These are phyloP conservation scores for Atractosteus spatula DNA, from an alignment of 2,113 vertebrate genomes.

Conservation along the genomic window DNA sequence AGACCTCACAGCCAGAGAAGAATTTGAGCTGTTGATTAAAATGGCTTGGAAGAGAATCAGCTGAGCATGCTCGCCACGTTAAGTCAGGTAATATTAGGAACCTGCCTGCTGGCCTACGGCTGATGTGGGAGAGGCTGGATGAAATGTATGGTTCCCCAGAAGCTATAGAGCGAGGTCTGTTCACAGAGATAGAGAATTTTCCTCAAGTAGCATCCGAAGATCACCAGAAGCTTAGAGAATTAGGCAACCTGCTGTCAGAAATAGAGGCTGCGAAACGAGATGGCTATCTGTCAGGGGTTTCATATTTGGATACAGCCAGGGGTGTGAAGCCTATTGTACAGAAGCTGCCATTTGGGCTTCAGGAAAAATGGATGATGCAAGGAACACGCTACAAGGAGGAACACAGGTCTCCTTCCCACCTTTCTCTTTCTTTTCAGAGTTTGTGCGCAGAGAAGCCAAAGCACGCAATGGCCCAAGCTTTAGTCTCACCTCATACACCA, in stretches of 20 bases:
- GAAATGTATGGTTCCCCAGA: constrained; percentile 17
- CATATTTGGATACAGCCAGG: not conserved
- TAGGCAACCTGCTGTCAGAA: constrained; percentile 15
- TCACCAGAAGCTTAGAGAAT: constrained; percentile 1
- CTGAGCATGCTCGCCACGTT: constrained; percentile 18
- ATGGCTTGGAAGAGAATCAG: constrained; percentile 18
- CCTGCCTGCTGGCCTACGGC: not conserved
- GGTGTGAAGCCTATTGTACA: not conserved
- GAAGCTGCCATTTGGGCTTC: constrained; percentile 1
- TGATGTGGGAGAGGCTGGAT: constrained; percentile 27
- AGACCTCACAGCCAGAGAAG: constrained; percentile 6
- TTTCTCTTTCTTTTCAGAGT: constrained; percentile 12
- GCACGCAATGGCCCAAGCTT: too few relatives aligned
- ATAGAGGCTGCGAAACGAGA: constrained; percentile 7
- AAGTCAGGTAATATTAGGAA: constrained; percentile 11
- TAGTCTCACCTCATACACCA: too few relatives aligned
- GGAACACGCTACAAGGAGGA: not conserved
- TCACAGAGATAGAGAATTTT: constrained; percentile 17
- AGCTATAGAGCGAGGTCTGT: constrained; percentile 11
- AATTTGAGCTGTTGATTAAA: constrained; percentile 18
- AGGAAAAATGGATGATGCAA: constrained; percentile 9
- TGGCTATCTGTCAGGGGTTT: constrained; percentile 14
- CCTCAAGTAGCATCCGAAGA: constrained; percentile 10
- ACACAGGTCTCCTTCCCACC: constrained; percentile 1
- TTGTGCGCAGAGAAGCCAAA: too few relatives aligned